Conservation (phyloP, 2,113 vertebrate species). For the Trachemys scripta region DNA sequence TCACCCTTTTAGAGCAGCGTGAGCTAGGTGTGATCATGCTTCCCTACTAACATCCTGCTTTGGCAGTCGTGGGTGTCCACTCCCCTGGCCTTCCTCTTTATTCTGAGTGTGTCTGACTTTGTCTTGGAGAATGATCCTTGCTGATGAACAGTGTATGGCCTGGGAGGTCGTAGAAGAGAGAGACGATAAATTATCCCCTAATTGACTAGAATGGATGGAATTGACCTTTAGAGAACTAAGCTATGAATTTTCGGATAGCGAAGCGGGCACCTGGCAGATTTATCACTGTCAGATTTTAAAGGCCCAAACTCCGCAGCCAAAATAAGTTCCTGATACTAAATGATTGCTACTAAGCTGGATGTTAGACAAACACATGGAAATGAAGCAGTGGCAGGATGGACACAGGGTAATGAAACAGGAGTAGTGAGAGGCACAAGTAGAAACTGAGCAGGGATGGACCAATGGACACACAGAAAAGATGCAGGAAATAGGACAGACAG, state of each 20-base stretch:
- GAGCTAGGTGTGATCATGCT: not conserved
- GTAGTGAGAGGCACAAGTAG: not conserved
- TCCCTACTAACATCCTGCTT: not conserved
- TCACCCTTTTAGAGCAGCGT: not conserved
- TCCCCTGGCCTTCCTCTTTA: not conserved
- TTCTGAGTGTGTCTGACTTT: slow-evolving; percentile 31
- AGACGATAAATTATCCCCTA: slow-evolving; percentile 64
- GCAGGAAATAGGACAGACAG: not conserved
- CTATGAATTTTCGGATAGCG: slow-evolving; percentile 63
- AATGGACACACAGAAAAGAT: not conserved
- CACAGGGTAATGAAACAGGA: not conserved
- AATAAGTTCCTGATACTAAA: slow-evolving; percentile 13
- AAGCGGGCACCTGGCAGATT: slow-evolving; percentile 22
- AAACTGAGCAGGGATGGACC: not conserved
- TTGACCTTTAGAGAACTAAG: slow-evolving; percentile 69
- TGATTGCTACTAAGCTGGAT: not conserved
- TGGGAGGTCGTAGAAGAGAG: slow-evolving; percentile 39
- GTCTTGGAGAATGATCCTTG: slow-evolving; percentile 10
- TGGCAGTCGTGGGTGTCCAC: not conserved
- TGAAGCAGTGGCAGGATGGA: not conserved
- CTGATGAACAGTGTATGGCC: slow-evolving; percentile 44
- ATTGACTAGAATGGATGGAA: slow-evolving; percentile 62
- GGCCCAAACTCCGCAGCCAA: not conserved
- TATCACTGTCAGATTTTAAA: slow-evolving; percentile 51
- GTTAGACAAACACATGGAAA: not conserved